These are phyloP conservation scores for Spodoptera frugiperda DNA, from an alignment of 1,140 invertebrate genomes.

Conservation along the genomic window DNA sequence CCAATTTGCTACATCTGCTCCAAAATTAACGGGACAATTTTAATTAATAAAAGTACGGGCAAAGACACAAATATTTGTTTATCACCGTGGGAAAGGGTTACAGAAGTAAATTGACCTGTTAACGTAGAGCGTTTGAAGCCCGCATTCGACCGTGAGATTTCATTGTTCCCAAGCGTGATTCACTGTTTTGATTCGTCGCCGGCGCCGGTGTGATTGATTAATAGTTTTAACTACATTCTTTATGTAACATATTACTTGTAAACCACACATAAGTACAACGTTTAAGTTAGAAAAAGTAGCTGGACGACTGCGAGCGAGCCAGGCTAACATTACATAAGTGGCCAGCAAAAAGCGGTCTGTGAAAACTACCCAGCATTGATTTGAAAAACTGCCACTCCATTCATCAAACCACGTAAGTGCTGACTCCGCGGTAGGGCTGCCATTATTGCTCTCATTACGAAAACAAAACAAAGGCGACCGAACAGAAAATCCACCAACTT, in stretches of 20 bases:
- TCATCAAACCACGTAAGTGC: constrained; percentile 71
- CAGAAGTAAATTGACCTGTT: constrained; percentile 83
- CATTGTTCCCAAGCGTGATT: constrained; percentile 82
- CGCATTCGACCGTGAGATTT: constrained; percentile 82
- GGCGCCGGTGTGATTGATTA: constrained; percentile 80
- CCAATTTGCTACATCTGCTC: constrained; percentile 17
- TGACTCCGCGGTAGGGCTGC: constrained; percentile 44
- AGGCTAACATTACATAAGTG: constrained; percentile 57
- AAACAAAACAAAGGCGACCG: constrained; percentile 13
- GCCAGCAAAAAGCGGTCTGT: constrained; percentile 60
- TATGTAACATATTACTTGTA: constrained; percentile 54
- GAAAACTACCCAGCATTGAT: constrained; percentile 67
- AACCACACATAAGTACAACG: constrained; percentile 50
- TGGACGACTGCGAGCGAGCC: constrained; percentile 7
- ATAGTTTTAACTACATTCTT: constrained; percentile 72
- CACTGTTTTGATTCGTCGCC: constrained; percentile 79
- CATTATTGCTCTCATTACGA: constrained; percentile 4
- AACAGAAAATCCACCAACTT: constrained; percentile 12
- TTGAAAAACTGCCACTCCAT: constrained; percentile 78
- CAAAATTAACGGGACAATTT: constrained; percentile 52
- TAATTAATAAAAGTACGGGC: constrained; percentile 73
- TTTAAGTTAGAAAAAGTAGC: constrained; percentile 43
- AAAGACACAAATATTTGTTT: constrained; percentile 69
- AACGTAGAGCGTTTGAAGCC: constrained; percentile 77
- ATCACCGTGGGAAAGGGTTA: constrained; percentile 83